These are phyloP conservation scores for Holocentrus rufus DNA, from an alignment of 2,797 vertebrate species.

Conservation along the genomic window DNA sequence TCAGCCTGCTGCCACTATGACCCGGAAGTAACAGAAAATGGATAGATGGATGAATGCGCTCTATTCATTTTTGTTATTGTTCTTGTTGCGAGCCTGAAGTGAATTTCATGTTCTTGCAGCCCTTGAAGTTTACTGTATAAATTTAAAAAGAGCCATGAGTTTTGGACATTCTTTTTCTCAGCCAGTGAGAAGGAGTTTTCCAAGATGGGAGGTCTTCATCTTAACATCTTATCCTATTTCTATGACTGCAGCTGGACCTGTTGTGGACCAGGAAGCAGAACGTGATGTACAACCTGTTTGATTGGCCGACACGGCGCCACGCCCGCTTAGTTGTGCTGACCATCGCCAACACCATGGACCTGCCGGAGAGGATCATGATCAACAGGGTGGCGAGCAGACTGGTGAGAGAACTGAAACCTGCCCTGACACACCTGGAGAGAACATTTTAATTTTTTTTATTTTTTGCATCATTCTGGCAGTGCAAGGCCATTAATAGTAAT, in stretches of 20 bases:
- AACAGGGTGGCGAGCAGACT: constrained; percentile 94
- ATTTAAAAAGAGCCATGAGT: no score
- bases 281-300: constrained; percentile 95
- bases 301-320: constrained; percentile 93
- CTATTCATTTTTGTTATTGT: no score
- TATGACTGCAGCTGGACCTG: constrained; percentile 87
- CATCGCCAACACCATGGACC: constrained; percentile 98
- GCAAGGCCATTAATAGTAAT: background rate
- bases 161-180: no score
- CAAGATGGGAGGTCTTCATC: no score
- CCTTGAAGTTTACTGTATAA: no score
- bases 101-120: no score
- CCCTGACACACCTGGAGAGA: background rate
- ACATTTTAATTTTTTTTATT: background rate
- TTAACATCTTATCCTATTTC: background rate
- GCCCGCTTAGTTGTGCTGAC: constrained; percentile 92
- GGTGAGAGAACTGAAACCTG: constrained; percentile 78
- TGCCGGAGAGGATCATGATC: constrained; percentile 97
- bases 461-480: background rate
- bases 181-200: no score
- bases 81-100: no score
- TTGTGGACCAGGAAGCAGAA: constrained; percentile 97
- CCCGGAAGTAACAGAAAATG: no score
- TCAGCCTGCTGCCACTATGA: no score
- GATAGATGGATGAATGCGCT: no score